Evolutionary conservation across 2,797 vertebrate genomes (phyloP).

Genomic region (Cyclura pinguis): DNA sequence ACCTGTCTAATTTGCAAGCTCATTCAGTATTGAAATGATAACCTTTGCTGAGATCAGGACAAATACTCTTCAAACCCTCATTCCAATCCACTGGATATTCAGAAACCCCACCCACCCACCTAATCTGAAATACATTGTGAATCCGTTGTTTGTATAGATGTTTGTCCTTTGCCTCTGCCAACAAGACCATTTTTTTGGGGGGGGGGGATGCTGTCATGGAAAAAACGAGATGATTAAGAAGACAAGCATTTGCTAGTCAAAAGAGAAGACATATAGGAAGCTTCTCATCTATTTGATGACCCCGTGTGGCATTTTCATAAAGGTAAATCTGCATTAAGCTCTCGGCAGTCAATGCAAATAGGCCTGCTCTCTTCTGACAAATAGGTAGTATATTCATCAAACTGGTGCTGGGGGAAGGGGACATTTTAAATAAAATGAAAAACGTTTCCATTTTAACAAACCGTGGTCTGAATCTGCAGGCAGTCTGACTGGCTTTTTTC

Average conservation of each 20-base stretch:
- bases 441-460: conserved; percentile 39
- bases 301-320: conserved; percentile 55
- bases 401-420: neutral
- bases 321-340: conserved; percentile 63
- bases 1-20: neutral
- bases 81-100: neutral
- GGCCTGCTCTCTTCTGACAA: conserved; percentile 50
- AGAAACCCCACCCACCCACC: neutral
- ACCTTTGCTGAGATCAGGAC: neutral
- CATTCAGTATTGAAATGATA: neutral
- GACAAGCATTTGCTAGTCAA: conserved; percentile 68
- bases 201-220: neutral
- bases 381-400: conserved; percentile 44
- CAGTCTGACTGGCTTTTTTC: conserved; percentile 46
- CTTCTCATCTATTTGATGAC: conserved; percentile 37
- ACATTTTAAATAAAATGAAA: conserved; percentile 49
- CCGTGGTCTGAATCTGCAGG: neutral
- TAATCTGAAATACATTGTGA: neutral
- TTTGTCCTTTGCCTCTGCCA: neutral
- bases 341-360: conserved; percentile 63
- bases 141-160: neutral
- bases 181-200: neutral
- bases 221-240: conserved; percentile 24
- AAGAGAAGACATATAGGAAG: conserved; percentile 37
- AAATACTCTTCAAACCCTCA: neutral